A percentile compares a stretch with the other conserved stretches of the same genome.
These are phyloP conservation scores for Chaetophractus vellerosus DNA, from an alignment of 2,797 vertebrate genomes.

Conservation along the genomic window DNA sequence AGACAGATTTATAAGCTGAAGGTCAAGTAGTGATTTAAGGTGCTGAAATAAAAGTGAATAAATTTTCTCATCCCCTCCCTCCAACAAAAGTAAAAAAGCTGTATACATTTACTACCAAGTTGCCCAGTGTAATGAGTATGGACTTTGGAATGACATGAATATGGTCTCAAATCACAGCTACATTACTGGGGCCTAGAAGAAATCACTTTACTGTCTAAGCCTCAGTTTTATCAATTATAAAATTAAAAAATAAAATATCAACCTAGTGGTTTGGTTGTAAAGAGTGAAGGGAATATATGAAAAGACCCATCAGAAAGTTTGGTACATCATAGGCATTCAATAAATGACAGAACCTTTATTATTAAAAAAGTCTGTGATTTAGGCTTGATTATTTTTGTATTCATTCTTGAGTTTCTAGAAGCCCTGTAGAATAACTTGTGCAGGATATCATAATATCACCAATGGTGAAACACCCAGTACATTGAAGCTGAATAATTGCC, in stretches of 20 bases:
- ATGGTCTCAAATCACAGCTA: neutral
- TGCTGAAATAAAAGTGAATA: neutral
- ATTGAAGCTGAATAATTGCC: conserved; percentile 4
- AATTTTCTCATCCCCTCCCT: neutral
- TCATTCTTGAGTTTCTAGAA: conserved; percentile 24
- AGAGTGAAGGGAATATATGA: conserved; percentile 9
- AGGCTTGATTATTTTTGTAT: conserved; percentile 6
- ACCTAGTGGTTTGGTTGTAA: neutral
- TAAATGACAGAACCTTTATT: neutral
- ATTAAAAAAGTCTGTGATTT: conserved; percentile 33
- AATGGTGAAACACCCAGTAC: neutral
- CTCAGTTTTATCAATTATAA: neutral
- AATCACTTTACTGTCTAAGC: conserved; percentile 27
- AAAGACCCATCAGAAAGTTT: conserved; percentile 15
- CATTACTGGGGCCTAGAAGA: neutral
- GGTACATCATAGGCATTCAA: neutral
- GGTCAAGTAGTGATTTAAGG: conserved; percentile 9
- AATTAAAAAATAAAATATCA: conserved; percentile 39
- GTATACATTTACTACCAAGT: neutral
- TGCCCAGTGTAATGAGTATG: neutral
- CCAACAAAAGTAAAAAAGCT: conserved; percentile 8
- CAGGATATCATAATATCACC: neutral
- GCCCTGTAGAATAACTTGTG: neutral
- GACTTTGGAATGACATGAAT: conserved; percentile 18
- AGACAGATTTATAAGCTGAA: neutral